Evolutionary conservation across 2,797 vertebrate species (phyloP), one percentile per base, ranked within the genome.

Genomic region (Falco concolor): DNA sequence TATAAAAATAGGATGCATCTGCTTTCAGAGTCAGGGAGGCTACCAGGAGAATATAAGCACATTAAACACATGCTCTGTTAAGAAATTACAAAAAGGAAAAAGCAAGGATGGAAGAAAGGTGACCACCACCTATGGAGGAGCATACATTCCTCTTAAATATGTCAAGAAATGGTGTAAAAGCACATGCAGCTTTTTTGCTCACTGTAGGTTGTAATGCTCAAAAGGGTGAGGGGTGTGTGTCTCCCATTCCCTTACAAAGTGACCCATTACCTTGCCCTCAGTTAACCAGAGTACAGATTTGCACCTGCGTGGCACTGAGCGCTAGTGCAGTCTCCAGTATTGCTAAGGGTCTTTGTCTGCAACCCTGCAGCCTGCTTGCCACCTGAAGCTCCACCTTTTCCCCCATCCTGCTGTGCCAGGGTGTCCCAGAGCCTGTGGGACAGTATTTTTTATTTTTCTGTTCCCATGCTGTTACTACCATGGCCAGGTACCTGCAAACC

Each of bases 1-100:
- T 47, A 59, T 19, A 91, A 89, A 93, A 84, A 76, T 50, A 95
- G 59, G n/a, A 73, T 44, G n/a, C 56, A 77, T 87, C 79, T 91
- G 73, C 50, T 89, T 30, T 72, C 61, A 88, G 50, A 95, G 28
- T 38, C 21, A 72, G 45, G 69, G 21, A 88, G 60, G 49, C 44
- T 84, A 89, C 34, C 28, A 74, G 21, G 44, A 92, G 93, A 94
- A 89, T 36, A 34, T 12, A 82, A 84, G 19, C 32, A 74, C 22
- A 34, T 54, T 74, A 89, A 90, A n/a, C 50, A 70, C 80, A 75
- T 32, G 32, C 10, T 88, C 22, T 59, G 13, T 19, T 81, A 59
- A 1, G 1, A 19, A 54, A 53, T 59, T 82, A 69, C 53, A 69
- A 53, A 59, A 80, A 12, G 3, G 16, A 54, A 78, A 85, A 86